These are phyloP conservation scores for Lydus trimaculatus DNA, from an alignment of 2,888 invertebrate species.

Conservation along the genomic window DNA sequence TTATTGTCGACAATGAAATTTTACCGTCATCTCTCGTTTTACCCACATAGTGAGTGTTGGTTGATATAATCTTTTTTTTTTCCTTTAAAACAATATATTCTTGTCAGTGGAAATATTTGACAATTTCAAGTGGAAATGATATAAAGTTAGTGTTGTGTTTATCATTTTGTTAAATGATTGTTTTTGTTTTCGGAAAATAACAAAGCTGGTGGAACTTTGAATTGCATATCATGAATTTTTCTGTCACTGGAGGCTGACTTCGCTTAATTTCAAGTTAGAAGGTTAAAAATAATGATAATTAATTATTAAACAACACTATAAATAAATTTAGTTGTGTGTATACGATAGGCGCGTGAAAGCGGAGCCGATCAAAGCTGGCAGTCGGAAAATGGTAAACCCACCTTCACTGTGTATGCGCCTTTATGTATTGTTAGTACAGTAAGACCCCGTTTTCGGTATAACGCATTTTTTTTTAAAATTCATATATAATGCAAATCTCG, in stretches of 20 bases:
- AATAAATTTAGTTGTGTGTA: no score
- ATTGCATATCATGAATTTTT: background rate
- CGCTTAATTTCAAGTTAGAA: background rate
- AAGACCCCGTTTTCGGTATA: no score
- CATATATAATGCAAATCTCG: no score
- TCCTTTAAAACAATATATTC: background rate
- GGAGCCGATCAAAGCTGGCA: no score
- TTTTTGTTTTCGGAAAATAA: background rate
- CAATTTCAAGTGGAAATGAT: background rate
- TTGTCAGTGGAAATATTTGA: background rate
- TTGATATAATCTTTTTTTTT: background rate
- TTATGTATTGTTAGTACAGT: no score
- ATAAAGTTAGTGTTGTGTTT: background rate
- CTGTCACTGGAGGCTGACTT: background rate
- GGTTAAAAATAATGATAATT: no score
- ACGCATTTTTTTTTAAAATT: no score
- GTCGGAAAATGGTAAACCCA: no score
- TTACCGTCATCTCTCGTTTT: background rate
- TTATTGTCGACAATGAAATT: conserved; percentile 11
- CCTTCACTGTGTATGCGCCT: no score
- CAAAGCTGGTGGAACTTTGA: background rate
- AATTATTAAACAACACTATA: no score
- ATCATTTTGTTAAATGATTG: background rate
- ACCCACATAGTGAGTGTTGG: background rate
- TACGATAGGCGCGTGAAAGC: no score